Base-by-base conservation (phyloP, 2,113 vertebrate genomes). In the Marmota monax region DNA sequence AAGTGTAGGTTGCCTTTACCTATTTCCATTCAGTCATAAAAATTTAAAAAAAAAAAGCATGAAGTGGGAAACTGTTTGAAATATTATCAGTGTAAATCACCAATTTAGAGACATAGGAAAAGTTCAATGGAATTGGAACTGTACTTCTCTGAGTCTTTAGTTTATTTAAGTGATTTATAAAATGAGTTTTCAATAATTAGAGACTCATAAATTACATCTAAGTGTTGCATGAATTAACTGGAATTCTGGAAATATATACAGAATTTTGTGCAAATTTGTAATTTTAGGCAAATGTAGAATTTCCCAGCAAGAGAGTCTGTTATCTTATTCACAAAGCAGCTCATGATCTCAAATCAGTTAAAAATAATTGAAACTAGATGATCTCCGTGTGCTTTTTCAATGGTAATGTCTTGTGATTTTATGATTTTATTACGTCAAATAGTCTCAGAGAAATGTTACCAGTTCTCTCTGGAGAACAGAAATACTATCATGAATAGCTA, bases 341-440 rank as follows among this genome's bases (percentile, higher is more conserved):
- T 92, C 5, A 67, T 39, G 88, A 78, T 34, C 58, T 82, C 12
- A 86, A 91, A 63, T 85, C 42, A 91, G 53, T 76, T 53, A 87
- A 89, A 63, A 94, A 72, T 13, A 42, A 45, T 16, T 87, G 29
- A 16, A 11, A 34, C 29, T 86, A 80, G 32, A 34, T 80, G 34
- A 80, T 76, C 10, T 87, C 42, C 32, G 88, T 80, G 2, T 23
- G 2, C 27, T 1, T 27, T 92, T 84, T 91, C n/a, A 89, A 42
- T 42, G 39, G 17, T 48, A 84, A 84, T 73, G 13, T 45, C 74
- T 48, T 73, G 45, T n/a, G 12, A 93, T 72, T 95, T 85, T 76
- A 88, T 77, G 12, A 93, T 72, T 95, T 85, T 76, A 88, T 77
- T 73, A 61, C 8, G 91, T 85, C 22, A 76, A 65, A 72, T 45